Evolutionary conservation across 1,140 invertebrate genomes (phyloP).

Genomic region (Orchestia grillus): DNA sequence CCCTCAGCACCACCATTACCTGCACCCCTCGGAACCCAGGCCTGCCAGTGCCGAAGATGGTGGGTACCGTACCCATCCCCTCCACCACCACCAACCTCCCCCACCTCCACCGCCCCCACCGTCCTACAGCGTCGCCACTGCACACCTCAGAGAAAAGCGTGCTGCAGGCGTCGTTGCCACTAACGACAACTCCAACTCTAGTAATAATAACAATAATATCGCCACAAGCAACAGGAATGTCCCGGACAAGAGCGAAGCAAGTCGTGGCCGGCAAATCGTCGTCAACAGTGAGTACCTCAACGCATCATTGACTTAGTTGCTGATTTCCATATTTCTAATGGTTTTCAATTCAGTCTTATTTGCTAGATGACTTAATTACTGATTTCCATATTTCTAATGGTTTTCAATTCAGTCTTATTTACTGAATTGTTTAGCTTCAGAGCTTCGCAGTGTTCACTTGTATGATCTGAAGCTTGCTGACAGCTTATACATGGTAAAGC

Average conservation of each 20-base stretch:
- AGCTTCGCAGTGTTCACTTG: too few relatives aligned
- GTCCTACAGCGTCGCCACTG: conserved; percentile 62
- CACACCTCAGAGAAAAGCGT: conserved; percentile 61
- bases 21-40: conserved; percentile 10
- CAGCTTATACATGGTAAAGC: too few relatives aligned
- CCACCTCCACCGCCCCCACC: conserved; percentile 58
- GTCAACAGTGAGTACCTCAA: not conserved
- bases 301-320: too few relatives aligned
- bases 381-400: too few relatives aligned
- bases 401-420: too few relatives aligned
- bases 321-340: too few relatives aligned
- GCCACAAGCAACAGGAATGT: not conserved
- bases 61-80: conserved; percentile 59
- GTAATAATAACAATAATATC: conserved; percentile 30
- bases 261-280: conserved; percentile 2
- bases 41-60: conserved; percentile 21
- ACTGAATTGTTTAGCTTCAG: too few relatives aligned
- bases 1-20: conserved; percentile 56
- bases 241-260: not conserved
- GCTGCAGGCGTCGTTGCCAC: not conserved
- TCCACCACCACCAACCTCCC: conserved; percentile 50
- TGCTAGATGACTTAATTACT: too few relatives aligned
- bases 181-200: not conserved
- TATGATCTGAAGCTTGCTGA: too few relatives aligned
- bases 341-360: too few relatives aligned